Conservation (phyloP, 1,140 invertebrate species). For the Mamestra configurata region DNA sequence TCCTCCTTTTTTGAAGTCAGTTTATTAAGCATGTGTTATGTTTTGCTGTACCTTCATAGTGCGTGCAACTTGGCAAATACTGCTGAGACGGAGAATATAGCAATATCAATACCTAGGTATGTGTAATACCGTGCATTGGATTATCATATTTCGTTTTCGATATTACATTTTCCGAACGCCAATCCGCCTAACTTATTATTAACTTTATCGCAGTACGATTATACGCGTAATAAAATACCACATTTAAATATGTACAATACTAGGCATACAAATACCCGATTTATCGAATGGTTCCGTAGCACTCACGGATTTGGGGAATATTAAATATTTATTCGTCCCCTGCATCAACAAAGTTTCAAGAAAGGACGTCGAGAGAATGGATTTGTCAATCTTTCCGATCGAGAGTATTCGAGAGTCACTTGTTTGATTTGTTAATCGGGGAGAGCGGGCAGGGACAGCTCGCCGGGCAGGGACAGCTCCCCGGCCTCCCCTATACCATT, state of each 20-base stretch:
- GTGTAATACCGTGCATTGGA: no score
- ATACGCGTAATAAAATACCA: no score
- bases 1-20: no score
- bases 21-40: no score
- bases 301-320: neutral
- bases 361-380: neutral
- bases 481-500: neutral
- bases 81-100: no score
- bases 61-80: no score
- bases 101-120: no score
- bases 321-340: constrained; percentile 8
- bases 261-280: neutral
- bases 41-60: no score
- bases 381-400: constrained; percentile 21
- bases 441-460: neutral
- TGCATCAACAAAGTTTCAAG: constrained; percentile 9
- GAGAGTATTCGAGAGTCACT: constrained; percentile 37
- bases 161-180: no score
- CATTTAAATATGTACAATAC: neutral
- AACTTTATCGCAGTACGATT: no score
- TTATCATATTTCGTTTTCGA: no score
- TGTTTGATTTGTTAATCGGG: constrained; percentile 43
- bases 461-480: neutral
- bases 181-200: no score
- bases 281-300: neutral